Conservation (phyloP, 2,113 vertebrate species). For the Syrmaticus mikado region DNA sequence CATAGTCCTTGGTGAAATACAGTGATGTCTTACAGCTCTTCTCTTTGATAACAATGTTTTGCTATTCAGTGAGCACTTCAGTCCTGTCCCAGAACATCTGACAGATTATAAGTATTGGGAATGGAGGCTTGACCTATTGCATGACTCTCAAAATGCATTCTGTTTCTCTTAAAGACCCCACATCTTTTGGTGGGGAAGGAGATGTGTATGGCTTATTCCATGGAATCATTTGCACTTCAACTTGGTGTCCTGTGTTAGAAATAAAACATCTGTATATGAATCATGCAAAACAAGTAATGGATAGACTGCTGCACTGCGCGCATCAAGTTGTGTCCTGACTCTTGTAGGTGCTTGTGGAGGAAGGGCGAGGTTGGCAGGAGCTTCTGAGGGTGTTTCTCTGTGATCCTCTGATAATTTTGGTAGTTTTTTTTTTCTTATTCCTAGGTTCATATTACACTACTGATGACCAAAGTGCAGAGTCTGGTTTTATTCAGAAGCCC, state of each 20-base stretch:
- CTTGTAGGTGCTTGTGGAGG: not conserved
- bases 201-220: not conserved
- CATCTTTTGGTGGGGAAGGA: not conserved
- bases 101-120: not conserved
- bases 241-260: not conserved
- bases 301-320: not conserved
- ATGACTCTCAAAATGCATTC: not conserved
- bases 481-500: not conserved
- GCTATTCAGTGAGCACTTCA: not conserved
- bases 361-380: not conserved
- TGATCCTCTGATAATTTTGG: not conserved
- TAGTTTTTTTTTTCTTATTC: not conserved
- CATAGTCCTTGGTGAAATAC: not conserved
- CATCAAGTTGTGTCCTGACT: not conserved
- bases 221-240: not conserved
- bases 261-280: not conserved
- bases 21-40: not conserved
- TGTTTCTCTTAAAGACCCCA: not conserved
- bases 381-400: not conserved
- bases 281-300: not conserved
- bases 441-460: not conserved
- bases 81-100: not conserved
- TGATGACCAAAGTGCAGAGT: not conserved
- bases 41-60: not conserved
- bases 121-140: not conserved